Conservation (phyloP, 2,797 vertebrate species). For the Anguilla anguilla region DNA sequence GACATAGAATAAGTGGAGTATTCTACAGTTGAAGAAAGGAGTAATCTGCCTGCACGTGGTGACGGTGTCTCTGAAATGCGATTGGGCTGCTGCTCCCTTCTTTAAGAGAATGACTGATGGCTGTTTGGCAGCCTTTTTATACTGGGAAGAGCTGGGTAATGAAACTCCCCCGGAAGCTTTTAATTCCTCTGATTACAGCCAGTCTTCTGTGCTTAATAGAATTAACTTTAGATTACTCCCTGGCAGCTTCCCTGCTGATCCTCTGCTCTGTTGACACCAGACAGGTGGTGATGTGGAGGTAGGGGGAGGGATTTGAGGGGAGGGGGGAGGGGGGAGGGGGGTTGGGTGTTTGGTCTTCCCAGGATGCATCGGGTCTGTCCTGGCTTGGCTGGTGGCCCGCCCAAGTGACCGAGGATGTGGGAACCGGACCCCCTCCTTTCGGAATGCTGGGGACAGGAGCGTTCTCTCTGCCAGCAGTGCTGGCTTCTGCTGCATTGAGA, state of each 20-base stretch:
- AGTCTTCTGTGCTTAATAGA: conserved; percentile 12
- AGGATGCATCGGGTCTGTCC: background rate
- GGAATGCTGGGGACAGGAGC: background rate
- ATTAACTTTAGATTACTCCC: conserved; percentile 14
- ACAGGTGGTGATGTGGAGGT: background rate
- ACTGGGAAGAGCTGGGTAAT: conserved; percentile 41
- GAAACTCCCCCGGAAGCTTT: conserved; percentile 57
- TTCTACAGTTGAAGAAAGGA: background rate
- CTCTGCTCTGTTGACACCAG: background rate
- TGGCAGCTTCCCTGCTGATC: background rate
- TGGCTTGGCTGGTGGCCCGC: background rate
- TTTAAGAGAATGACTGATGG: background rate
- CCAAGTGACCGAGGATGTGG: background rate
- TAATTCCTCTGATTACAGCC: conserved; percentile 41
- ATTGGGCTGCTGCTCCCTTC: background rate
- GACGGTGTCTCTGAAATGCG: background rate
- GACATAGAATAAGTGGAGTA: background rate
- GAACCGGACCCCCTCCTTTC: background rate
- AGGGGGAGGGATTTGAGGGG: background rate
- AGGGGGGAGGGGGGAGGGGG: background rate
- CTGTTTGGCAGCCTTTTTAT: conserved; percentile 26
- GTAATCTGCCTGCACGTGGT: background rate
- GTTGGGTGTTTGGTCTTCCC: background rate
- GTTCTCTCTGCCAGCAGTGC: background rate
- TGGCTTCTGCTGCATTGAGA: background rate